A percentile compares a stretch with the other conserved stretches of the same genome.
Evolutionary conservation across 2,888 invertebrate species (phyloP).

Genomic region (Aleiodes testaceus): DNA sequence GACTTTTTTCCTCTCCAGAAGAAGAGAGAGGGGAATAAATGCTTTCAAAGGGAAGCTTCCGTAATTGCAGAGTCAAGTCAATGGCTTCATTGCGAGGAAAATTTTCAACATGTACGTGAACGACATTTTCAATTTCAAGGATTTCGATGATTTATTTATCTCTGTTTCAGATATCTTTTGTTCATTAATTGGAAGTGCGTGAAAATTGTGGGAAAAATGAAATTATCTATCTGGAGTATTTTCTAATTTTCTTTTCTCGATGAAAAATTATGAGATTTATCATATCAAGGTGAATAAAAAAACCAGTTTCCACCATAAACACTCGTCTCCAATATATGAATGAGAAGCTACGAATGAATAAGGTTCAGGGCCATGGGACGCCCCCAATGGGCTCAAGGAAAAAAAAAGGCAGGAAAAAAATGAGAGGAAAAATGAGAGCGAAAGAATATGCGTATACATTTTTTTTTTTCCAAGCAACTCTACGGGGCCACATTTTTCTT

Average conservation of each 20-base stretch:
- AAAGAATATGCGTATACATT: slow-evolving; percentile 46
- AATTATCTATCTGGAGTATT: no score
- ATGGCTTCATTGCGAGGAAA: slow-evolving; percentile 15
- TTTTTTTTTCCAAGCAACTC: slow-evolving; percentile 58
- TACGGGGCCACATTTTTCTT: slow-evolving; percentile 68
- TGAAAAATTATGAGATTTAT: slow-evolving; percentile 5
- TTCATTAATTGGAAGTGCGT: background rate
- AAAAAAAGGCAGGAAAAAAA: slow-evolving; percentile 1
- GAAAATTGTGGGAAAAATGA: no score
- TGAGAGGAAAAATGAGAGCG: slow-evolving; percentile 7
- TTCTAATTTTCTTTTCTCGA: background rate
- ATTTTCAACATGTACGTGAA: slow-evolving; percentile 22
- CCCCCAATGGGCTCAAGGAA: slow-evolving; percentile 9
- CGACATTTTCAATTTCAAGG: slow-evolving; percentile 8
- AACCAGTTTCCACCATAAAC: slow-evolving; percentile 65
- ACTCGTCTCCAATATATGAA: slow-evolving; percentile 43
- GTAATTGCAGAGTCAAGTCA: slow-evolving; percentile 27
- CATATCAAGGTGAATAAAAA: slow-evolving; percentile 40
- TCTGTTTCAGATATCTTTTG: background rate
- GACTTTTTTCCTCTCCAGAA: slow-evolving; percentile 17
- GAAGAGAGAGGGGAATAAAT: slow-evolving; percentile 14
- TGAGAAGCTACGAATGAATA: background rate
- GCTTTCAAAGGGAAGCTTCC: slow-evolving; percentile 26
- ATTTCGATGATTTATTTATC: background rate
- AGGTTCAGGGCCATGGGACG: slow-evolving; percentile 40